These are phyloP conservation scores for Podargus strigoides DNA, from an alignment of 2,797 vertebrate genomes.

Conservation along the genomic window DNA sequence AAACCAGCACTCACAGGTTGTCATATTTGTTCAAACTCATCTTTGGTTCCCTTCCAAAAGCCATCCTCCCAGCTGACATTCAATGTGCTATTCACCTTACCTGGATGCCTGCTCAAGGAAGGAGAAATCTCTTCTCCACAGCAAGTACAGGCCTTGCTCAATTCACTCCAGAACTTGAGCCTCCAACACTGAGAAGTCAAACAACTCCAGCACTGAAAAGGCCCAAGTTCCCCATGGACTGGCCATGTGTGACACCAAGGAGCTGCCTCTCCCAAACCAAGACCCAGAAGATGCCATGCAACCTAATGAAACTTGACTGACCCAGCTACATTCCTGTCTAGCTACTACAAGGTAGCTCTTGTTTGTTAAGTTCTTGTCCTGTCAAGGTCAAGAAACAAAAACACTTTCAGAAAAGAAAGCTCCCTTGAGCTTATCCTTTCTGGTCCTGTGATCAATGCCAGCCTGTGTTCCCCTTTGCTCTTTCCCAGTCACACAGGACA, in stretches of 20 bases:
- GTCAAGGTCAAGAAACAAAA: background rate
- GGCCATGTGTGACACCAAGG: background rate
- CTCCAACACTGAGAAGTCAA: background rate
- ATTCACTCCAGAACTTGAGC: background rate
- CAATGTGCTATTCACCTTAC: background rate
- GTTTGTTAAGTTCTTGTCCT: background rate
- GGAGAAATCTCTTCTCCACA: background rate
- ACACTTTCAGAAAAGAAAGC: background rate
- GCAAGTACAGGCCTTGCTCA: background rate
- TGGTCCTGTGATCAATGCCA: background rate
- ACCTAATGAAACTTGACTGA: background rate
- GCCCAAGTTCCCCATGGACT: background rate
- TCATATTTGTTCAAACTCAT: background rate
- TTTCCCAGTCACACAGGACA: background rate
- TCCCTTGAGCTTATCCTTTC: background rate
- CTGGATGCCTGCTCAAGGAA: background rate
- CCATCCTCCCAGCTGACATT: background rate
- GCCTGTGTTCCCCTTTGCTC: fast-evolving
- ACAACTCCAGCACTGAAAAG: background rate
- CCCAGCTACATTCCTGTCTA: background rate
- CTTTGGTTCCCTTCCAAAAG: background rate
- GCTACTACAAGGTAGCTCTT: background rate
- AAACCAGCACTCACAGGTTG: constrained; percentile 17
- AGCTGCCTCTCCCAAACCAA: background rate
- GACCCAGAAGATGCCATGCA: background rate